Evolutionary conservation across 2,113 vertebrate genomes (phyloP), one percentile per base, ranked within the genome.

Genomic region (Halichoerus grypus): DNA sequence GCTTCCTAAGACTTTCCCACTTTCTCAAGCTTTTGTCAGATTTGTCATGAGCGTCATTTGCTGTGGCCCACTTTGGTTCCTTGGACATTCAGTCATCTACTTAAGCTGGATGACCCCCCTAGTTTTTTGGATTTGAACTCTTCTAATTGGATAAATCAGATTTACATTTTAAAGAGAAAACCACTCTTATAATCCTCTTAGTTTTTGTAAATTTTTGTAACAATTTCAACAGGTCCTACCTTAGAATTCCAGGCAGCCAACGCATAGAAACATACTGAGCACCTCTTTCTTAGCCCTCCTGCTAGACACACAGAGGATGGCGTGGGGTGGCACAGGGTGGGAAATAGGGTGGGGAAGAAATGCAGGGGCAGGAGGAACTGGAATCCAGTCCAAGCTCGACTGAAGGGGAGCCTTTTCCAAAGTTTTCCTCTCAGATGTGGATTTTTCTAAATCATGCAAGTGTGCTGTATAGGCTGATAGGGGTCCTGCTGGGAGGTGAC

Each of bases 1-100:
- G 31, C 42, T 91, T 94, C 42, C 85, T 63, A 57, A 83, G 21
- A 49, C 61, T 65, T 82, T 76, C 51, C 36, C 31, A 69, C 67
- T 96, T 92, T 88, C 63, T 97, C 69, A 93, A 88, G 91, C 76
- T 97, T 97, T 81, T 80, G 67, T 97, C 84, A 63, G 3, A 80
- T 93, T 63, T 93, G 80, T 94, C 3, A 1, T 49, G 33, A 92
- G 76, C 28, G 53, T 33, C 61, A 74, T 31, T 42, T 53, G 57
- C 36, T 88, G 76, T 8, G 53, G 31, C 59, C 42, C n/a, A 81
- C 39, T 81, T 81, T 88, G 91, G 31, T 76, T 84, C 69, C 76
- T 72, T 69, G 84, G 74, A 31, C 39, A 84, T 83, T 72, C 28
- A 72, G 24, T 84, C 88, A 91, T 36, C 16, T 74, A 74, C 53